Percentiles rank a stretch among this genome's conserved stretches.
Evolutionary conservation across 2,797 vertebrate genomes (phyloP).

Genomic region (Scolopax bukidnonensis): DNA sequence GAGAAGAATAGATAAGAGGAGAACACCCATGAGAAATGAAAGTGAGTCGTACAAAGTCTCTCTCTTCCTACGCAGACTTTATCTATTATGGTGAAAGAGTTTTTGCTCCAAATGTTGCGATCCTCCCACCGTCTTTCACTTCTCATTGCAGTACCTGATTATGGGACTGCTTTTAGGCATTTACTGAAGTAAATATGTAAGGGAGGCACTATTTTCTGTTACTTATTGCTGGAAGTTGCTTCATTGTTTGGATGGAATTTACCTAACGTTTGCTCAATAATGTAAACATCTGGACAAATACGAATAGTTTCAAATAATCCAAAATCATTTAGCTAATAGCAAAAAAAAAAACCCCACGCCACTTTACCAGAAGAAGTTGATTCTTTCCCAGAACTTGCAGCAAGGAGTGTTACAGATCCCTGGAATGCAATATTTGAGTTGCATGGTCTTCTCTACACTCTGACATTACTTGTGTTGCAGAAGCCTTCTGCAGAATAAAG

Average conservation of each 20-base stretch:
- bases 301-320: slow-evolving; percentile 12
- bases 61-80: neutral
- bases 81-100: slow-evolving; percentile 3
- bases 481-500: neutral
- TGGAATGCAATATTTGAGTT: neutral
- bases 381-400: slow-evolving; percentile 22
- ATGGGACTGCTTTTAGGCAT: neutral
- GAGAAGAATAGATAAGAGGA: neutral
- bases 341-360: neutral
- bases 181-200: slow-evolving; percentile 10
- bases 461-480: neutral
- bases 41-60: neutral
- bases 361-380: neutral
- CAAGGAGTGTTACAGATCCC: neutral
- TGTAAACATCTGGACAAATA: slow-evolving; percentile 24
- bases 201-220: slow-evolving; percentile 56
- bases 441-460: neutral
- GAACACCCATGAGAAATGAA: neutral
- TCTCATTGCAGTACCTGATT: neutral
- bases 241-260: slow-evolving; percentile 39
- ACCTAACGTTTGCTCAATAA: neutral
- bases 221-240: slow-evolving; percentile 42
- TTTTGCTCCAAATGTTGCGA: neutral
- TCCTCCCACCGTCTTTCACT: slow-evolving; percentile 2
- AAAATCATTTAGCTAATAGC: slow-evolving; percentile 13